Evolutionary conservation across 2,888 invertebrate genomes (phyloP).

Genomic region (Leistus spinibarbis): DNA sequence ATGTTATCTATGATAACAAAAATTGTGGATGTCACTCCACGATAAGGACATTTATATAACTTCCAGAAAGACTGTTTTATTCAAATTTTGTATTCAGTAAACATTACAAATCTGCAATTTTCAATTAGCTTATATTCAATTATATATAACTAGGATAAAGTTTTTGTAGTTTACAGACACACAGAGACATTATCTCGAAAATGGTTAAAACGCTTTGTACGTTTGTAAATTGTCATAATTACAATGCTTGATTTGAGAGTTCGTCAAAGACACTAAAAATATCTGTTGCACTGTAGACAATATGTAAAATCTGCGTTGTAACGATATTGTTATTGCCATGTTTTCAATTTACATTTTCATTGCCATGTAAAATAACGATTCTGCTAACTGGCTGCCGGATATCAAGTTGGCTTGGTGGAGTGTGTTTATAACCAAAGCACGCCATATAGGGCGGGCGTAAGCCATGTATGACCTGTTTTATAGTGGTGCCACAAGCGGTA

Average conservation of each 20-base stretch:
- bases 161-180: not conserved
- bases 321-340: not conserved
- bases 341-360: not conserved
- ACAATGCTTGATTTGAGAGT: too few relatives aligned
- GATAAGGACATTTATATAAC: too few relatives aligned
- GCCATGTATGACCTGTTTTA: not conserved
- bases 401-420: not conserved
- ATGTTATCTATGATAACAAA: too few relatives aligned
- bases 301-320: not conserved
- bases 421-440: not conserved
- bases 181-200: too few relatives aligned
- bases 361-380: not conserved
- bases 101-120: too few relatives aligned
- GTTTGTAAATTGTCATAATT: too few relatives aligned
- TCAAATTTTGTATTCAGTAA: too few relatives aligned
- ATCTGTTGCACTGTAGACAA: not conserved
- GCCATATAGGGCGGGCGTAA: not conserved
- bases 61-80: too few relatives aligned
- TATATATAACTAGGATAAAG: not conserved
- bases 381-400: not conserved
- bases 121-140: too few relatives aligned
- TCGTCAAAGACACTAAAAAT: too few relatives aligned
- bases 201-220: too few relatives aligned
- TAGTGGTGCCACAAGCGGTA: not conserved
- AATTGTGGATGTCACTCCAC: too few relatives aligned